Evolutionary conservation across 2,888 invertebrate species (phyloP), one percentile per base, ranked within the genome.

Genomic region (Zonitis immaculata): DNA sequence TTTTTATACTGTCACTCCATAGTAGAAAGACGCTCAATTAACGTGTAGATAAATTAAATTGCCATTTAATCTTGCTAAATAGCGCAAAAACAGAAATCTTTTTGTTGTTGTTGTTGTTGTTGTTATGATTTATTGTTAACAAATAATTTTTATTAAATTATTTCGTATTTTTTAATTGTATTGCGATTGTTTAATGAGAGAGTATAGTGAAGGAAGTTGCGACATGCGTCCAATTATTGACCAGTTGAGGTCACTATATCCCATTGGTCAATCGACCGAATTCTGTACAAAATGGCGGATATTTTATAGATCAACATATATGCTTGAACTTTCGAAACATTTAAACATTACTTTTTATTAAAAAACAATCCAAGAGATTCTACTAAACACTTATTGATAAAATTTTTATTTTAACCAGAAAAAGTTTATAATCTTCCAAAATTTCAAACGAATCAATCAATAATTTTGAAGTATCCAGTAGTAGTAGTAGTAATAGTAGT

Each of bases 261-360:
- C 35, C 66, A 67, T 68, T 72, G 73, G 73, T 72, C 73, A 73
- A 73, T 72, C 71, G 72, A 71, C 66, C 71, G 67, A 61, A 58
- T 59, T 59, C 57, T 47, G 9, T 45, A 57, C 64, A 69, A 69
- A 69, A 71, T 70, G 69, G 71, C 68, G 67, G 58, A 48, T 42
- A 8, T 47, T 42, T 47, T 49, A 48, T 51, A 57, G 58, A 51
- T 56, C 56, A 47, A 52, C 50, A 49, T 52, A 56, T 52, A 52
- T 56, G 44, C 56, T 14, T n/a, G 7, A n/a, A n/a, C n/a, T n/a
- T n/a, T n/a, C n/a, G n/a, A n/a, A n/a, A n/a, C n/a, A n/a, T n/a
- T n/a, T n/a, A n/a, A n/a, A n/a, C n/a, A n/a, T n/a, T n/a, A n/a
- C n/a, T n/a, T n/a, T n/a, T n/a, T n/a, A n/a, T n/a, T n/a, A n/a